These are phyloP conservation scores for Ectropis grisescens DNA, from an alignment of 1,140 invertebrate genomes.

Conservation along the genomic window DNA sequence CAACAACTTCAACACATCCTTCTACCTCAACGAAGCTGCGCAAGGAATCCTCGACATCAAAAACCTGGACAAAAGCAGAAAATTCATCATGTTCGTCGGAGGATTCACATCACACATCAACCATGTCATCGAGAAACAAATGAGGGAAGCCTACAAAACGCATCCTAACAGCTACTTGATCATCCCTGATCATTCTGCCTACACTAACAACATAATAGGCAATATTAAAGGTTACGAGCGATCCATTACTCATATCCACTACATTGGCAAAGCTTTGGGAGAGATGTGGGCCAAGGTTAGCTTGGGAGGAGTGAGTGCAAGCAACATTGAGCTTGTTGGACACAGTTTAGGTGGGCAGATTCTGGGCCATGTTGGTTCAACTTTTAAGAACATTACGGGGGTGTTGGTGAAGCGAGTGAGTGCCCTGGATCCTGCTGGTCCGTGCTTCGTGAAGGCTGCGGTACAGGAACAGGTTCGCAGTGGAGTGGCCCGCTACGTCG, in stretches of 20 bases:
- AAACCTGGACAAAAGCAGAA: constrained; percentile 38
- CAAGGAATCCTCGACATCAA: constrained; percentile 28
- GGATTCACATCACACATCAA: constrained; percentile 56
- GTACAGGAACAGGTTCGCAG: constrained; percentile 45
- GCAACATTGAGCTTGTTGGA: constrained; percentile 15
- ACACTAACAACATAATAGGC: constrained; percentile 47
- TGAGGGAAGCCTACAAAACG: constrained; percentile 39
- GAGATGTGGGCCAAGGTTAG: constrained; percentile 8
- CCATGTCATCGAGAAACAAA: constrained; percentile 35
- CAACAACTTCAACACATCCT: constrained; percentile 25
- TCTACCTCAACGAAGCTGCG: constrained; percentile 33
- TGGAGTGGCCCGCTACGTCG: constrained; percentile 70
- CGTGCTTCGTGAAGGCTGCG: neutral
- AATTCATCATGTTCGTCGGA: constrained; percentile 50
- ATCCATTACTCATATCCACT: constrained; percentile 34
- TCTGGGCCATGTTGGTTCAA: constrained; percentile 10
- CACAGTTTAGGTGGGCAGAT: constrained; percentile 20
- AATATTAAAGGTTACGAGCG: constrained; percentile 49
- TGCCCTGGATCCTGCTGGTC: constrained; percentile 14
- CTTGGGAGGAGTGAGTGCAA: constrained; percentile 3
- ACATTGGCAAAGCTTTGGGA: constrained; percentile 15
- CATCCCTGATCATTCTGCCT: constrained; percentile 49
- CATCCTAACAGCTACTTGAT: constrained; percentile 47
- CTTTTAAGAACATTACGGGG: constrained; percentile 5
- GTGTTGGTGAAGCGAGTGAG: constrained; percentile 7